Evolutionary conservation across 2,888 invertebrate genomes (phyloP), one percentile per base, ranked within the genome.

Genomic region (Andrena praecox): DNA sequence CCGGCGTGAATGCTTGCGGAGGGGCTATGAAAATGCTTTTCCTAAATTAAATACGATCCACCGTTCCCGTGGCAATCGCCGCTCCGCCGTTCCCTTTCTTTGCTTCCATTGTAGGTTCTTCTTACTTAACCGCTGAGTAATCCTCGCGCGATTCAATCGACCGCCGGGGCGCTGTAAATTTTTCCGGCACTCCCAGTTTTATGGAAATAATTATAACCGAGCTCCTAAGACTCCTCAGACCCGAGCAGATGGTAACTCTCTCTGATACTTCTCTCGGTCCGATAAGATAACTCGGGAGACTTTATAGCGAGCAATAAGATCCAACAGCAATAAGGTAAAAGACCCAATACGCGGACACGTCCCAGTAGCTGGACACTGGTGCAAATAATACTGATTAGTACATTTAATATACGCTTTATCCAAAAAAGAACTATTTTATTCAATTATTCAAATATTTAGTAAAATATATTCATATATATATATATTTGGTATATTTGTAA

Each of bases 11-110:
- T 42, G 63, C 54, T 50, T 7, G 16, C n/a, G 29, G 62, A 31
- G 56, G 48, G 27, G 70, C 64, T 60, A 76, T 74, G 73, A 84
- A 76, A 86, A 66, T 67, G 68, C 78, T 75, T 71, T 85, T 54
- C 33, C 67, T 50, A 69, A 85, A 71, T 80, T 85, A 78, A 78
- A 80, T 80, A 74, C 67, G 82, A 76, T 42, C 52, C 42, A 27
- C 62, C 56, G 62, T 72, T 42, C 60, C 68, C 16, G 42, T 16
- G 42, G n/a, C 35, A 10, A 48, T 48, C 76, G 33, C 76, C 78
- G 68, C 33, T 52, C 10, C 69, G 24, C 35, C 54, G 20, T 62
- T 67, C 24, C 74, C 2, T 8, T 50, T 33, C 29, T 31, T 12
- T 24, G 1, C 24, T 27, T 7, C n/a, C n/a, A 56, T 56, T 56